Conservation (phyloP, 2,888 invertebrate genomes). For the Andrena trimmerana region DNA sequence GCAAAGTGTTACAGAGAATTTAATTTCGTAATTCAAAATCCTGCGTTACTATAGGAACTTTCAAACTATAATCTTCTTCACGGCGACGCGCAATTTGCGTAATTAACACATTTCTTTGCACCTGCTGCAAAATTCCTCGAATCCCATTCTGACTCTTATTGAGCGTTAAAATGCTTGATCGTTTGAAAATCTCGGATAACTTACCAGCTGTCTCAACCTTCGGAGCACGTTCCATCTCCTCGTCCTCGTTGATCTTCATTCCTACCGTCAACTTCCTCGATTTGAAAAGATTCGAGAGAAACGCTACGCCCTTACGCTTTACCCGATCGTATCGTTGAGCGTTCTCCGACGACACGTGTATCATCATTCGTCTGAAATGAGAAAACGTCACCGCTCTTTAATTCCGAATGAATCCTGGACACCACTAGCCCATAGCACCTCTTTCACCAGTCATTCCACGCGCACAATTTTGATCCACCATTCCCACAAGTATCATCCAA, state of each 20-base stretch:
- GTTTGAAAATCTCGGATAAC: not conserved
- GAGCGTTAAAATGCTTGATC: no score
- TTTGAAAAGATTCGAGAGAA: slow-evolving; percentile 80
- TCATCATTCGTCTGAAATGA: slow-evolving; percentile 78
- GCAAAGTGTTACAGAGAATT: not conserved
- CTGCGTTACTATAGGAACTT: no score
- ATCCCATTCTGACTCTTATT: not conserved
- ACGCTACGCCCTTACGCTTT: slow-evolving; percentile 82
- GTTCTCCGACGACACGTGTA: slow-evolving; percentile 81
- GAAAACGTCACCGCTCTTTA: not conserved
- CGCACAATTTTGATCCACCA: not conserved
- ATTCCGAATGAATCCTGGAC: not conserved
- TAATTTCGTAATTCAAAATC: not conserved
- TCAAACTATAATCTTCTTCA: no score
- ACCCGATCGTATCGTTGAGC: slow-evolving; percentile 81
- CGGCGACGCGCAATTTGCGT: no score
- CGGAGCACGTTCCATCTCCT: slow-evolving; percentile 80
- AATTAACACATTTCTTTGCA: no score
- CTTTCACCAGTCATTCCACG: not conserved
- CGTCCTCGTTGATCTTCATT: slow-evolving; percentile 83
- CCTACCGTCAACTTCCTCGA: slow-evolving; percentile 80
- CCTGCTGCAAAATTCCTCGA: no score
- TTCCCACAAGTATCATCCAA: not conserved
- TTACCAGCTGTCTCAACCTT: slow-evolving; percentile 82
- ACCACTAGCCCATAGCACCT: not conserved